Base-by-base conservation (phyloP, 2,113 vertebrate genomes). In the Vulpes vulpes region DNA sequence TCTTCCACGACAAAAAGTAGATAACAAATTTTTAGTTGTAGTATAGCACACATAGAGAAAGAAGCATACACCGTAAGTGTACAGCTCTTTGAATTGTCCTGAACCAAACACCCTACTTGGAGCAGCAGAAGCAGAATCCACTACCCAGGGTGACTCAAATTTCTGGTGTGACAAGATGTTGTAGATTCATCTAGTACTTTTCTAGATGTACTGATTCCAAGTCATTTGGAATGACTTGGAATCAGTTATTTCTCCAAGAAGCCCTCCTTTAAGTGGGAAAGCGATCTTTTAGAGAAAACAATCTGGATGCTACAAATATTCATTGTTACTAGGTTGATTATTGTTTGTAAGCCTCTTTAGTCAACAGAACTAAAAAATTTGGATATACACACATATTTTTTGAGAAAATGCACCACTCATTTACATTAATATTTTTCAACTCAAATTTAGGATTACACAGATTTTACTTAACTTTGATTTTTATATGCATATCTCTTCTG, bases 391-490 rank as follows among this genome's bases (percentile, higher is more conserved):
- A 43, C 59, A n/a, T 55, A 38, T 57, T 86, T 86, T 94, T 79
- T 49, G 9, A 79, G 51, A 49, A n/a, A 80, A 81, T 73, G 11
- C 23, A 82, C 64, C n/a, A 74, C 32, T 8, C 2, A n/a, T 88
- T 55, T 49, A 82, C 64, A 94, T 20, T 51, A 53, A 15, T 62
- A 82, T 73, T 89, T 89, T 82, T 55, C 23, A 53, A 64, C 38
- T 16, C 78, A 94, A 73, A 53, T 25, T 73, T 53, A 89, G 78
- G 32, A 55, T 62, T 89, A 53, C 55, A 89, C 17, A 94, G 78
- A 82, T 64, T 94, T 74, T 83, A 55, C 64, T 78, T 78, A 73
- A 84, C 30, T 73, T 95, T 94, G 55, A 74, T 74, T 83, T 83
- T 81, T 73, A 60, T 73, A 73, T 59, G 11, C 59, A 32, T 71